Percentiles rank a stretch among this genome's conserved stretches.
Conservation (phyloP, 2,797 vertebrate genomes). For the Pseudocheirus occidentalis region DNA sequence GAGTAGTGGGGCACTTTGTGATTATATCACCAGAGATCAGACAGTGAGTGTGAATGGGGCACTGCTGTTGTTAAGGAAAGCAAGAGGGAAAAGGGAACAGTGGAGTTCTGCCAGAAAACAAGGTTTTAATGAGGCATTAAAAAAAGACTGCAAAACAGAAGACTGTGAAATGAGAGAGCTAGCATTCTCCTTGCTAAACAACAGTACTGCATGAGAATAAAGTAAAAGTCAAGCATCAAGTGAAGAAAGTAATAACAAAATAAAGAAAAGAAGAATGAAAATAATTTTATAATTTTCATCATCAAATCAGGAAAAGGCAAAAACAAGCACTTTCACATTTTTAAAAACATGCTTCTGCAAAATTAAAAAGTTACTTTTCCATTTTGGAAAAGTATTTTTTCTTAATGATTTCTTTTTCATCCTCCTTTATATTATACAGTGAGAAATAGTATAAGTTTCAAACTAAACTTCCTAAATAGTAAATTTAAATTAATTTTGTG, state of each 20-base stretch:
- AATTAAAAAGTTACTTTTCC: not conserved
- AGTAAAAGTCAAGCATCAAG: not conserved
- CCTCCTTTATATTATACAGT: not conserved
- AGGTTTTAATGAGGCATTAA: not conserved
- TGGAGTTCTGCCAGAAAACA: not conserved
- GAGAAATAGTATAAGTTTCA: not conserved
- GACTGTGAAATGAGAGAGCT: not conserved
- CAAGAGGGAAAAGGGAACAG: not conserved
- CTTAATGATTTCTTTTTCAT: not conserved
- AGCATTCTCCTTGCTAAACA: not conserved
- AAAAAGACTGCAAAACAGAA: not conserved
- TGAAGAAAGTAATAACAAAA: not conserved
- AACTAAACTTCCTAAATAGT: not conserved
- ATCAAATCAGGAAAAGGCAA: not conserved
- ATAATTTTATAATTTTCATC: not conserved
- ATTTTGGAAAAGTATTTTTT: not conserved
- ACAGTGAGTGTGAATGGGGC: not conserved
- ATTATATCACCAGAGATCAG: constrained; percentile 29
- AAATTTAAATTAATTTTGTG: not conserved
- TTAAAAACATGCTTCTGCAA: not conserved
- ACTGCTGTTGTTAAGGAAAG: constrained; percentile 29
- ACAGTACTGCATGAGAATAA: not conserved
- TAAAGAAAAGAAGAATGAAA: not conserved
- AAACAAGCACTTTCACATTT: not conserved
- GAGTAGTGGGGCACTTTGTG: not conserved